Conservation (phyloP, 2,797 vertebrate species). For the Aythya fuligula region DNA sequence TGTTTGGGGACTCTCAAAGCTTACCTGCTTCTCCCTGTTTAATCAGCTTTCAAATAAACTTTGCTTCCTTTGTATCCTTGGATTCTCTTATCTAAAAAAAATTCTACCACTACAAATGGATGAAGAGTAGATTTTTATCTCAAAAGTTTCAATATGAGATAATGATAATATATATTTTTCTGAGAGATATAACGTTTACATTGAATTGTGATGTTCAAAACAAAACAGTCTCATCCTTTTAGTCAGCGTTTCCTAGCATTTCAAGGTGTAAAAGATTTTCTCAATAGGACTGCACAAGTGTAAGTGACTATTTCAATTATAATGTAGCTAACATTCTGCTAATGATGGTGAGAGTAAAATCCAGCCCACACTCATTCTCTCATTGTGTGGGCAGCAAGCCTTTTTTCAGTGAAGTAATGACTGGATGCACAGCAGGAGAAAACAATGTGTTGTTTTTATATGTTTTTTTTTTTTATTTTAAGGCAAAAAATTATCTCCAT, state of each 20-base stretch:
- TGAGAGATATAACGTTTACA: neutral
- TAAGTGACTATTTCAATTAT: neutral
- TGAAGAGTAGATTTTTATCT: neutral
- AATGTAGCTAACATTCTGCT: neutral
- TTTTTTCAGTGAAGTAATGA: neutral
- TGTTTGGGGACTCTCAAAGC: neutral
- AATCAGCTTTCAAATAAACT: neutral
- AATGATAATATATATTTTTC: neutral
- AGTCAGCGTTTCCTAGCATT: neutral
- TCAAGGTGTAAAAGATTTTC: neutral
- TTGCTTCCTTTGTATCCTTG: neutral
- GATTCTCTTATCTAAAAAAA: neutral
- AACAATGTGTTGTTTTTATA: neutral
- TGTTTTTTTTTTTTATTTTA: neutral
- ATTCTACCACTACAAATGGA: neutral
- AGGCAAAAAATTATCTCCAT: neutral
- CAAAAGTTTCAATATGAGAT: neutral
- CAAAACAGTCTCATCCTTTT: neutral
- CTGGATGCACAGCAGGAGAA: neutral
- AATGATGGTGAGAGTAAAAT: neutral
- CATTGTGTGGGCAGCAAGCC: neutral
- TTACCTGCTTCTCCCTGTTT: neutral
- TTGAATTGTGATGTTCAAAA: neutral
- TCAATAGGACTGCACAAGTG: neutral
- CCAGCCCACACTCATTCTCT: neutral